phyloP scores from a whole-genome alignment of 2,888 invertebrate species.

The Synanthedon formicaeformis region DNA sequence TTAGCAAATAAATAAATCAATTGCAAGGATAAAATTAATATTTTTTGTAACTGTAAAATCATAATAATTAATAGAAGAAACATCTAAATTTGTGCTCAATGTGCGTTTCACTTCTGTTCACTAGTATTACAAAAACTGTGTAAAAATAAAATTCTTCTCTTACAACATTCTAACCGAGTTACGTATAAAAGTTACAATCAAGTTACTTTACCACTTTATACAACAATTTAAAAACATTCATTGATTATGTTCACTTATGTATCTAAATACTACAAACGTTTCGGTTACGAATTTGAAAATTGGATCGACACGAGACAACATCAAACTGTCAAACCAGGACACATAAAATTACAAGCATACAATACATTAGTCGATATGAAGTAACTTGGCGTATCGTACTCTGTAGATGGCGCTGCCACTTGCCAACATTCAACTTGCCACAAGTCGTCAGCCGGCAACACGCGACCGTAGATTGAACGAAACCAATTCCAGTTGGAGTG shows the following conservation, averaged over 20 bases:
- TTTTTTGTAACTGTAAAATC: neutral
- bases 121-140: slow-evolving; percentile 37
- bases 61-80: neutral
- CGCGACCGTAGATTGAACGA: slow-evolving; percentile 6
- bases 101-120: slow-evolving; percentile 30
- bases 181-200: slow-evolving; percentile 47
- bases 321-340: slow-evolving; percentile 49
- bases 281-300: slow-evolving; percentile 23
- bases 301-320: slow-evolving; percentile 43
- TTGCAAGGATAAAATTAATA: no score
- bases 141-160: slow-evolving; percentile 50
- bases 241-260: slow-evolving; percentile 20
- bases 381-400: slow-evolving; percentile 23
- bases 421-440: neutral
- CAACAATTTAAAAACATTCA: slow-evolving; percentile 16
- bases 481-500: slow-evolving; percentile 20
- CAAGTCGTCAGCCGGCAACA: neutral
- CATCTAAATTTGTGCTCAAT: slow-evolving; percentile 29
- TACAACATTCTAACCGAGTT: slow-evolving; percentile 42
- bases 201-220: slow-evolving; percentile 3
- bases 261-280: slow-evolving; percentile 18
- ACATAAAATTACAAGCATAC: slow-evolving; percentile 23
- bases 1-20: no score
- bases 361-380: slow-evolving; percentile 35
- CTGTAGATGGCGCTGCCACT: slow-evolving; percentile 4